phyloP scores from a whole-genome alignment of 2,888 invertebrate genomes.

The Erannis defoliaria region DNA sequence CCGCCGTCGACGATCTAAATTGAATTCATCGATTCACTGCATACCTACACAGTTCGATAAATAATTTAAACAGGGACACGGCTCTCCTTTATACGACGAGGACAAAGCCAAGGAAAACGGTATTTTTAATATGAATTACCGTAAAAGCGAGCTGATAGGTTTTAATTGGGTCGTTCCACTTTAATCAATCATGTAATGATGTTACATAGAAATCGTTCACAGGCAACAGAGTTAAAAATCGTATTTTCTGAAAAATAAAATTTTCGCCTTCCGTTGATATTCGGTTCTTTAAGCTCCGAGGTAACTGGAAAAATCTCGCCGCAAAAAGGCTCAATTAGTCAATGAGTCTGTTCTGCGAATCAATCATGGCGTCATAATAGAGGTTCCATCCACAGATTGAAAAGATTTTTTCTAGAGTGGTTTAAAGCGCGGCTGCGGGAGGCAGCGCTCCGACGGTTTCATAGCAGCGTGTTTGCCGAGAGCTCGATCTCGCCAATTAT shows the following conservation, averaged over 20 bases:
- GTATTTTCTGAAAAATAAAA: neutral
- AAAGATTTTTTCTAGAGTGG: constrained; percentile 40
- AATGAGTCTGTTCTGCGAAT: constrained; percentile 36
- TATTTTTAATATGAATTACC: constrained; percentile 29
- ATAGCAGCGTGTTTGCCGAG: constrained; percentile 55
- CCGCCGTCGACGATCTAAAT: constrained; percentile 67
- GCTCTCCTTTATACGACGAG: constrained; percentile 30
- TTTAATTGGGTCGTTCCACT: constrained; percentile 26
- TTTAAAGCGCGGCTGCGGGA: constrained; percentile 25
- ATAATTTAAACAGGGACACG: constrained; percentile 37
- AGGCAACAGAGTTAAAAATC: constrained; percentile 6
- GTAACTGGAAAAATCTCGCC: constrained; percentile 20
- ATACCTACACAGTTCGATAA: constrained; percentile 39
- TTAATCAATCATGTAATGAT: constrained; percentile 22
- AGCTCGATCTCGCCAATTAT: constrained; percentile 67
- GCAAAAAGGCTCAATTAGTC: constrained; percentile 38
- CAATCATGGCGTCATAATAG: constrained; percentile 38
- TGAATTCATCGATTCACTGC: constrained; percentile 67
- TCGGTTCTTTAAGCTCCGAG: constrained; percentile 10
- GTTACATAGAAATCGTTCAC: constrained; percentile 11
- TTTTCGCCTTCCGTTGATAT: constrained; percentile 1
- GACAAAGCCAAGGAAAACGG: constrained; percentile 43
- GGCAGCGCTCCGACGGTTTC: constrained; percentile 27
- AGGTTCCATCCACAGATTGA: constrained; percentile 31
- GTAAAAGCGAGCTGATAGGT: constrained; percentile 21